Conservation (phyloP, 2,113 vertebrate genomes). For the Orcinus orca region DNA sequence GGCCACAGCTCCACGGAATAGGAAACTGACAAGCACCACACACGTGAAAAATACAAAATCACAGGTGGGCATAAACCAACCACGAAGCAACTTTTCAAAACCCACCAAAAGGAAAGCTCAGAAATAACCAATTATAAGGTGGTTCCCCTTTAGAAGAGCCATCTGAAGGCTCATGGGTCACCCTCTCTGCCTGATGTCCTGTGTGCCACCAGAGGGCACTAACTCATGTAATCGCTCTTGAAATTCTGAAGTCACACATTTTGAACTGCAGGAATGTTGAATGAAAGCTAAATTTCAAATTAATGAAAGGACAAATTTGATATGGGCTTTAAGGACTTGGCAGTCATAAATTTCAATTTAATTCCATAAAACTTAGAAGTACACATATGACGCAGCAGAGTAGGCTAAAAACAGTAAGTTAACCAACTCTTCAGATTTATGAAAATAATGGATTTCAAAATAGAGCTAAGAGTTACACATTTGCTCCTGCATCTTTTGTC, state of each 20-base stretch:
- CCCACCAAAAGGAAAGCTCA: not conserved
- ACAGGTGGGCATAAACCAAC: not conserved
- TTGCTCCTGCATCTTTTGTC: not conserved
- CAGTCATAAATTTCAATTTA: not conserved
- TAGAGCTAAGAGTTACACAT: not conserved
- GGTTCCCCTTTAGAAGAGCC: not conserved
- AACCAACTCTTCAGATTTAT: not conserved
- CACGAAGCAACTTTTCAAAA: not conserved
- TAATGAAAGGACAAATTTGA: not conserved
- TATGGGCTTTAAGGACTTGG: not conserved
- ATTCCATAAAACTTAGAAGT: not conserved
- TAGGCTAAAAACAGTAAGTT: not conserved
- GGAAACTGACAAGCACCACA: not conserved
- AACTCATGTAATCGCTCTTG: not conserved
- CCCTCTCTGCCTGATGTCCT: not conserved
- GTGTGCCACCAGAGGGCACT: constrained; percentile 70
- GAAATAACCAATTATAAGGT: not conserved
- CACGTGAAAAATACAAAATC: not conserved
- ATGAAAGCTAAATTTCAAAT: constrained; percentile 45
- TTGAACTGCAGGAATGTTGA: not conserved
- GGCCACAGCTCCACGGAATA: not conserved
- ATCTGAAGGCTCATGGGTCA: not conserved
- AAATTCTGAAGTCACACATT: not conserved
- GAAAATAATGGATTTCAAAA: not conserved
- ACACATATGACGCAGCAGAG: not conserved